Evolutionary conservation across 2,797 vertebrate genomes (phyloP).

Genomic region (Chiloscyllium punctatum): DNA sequence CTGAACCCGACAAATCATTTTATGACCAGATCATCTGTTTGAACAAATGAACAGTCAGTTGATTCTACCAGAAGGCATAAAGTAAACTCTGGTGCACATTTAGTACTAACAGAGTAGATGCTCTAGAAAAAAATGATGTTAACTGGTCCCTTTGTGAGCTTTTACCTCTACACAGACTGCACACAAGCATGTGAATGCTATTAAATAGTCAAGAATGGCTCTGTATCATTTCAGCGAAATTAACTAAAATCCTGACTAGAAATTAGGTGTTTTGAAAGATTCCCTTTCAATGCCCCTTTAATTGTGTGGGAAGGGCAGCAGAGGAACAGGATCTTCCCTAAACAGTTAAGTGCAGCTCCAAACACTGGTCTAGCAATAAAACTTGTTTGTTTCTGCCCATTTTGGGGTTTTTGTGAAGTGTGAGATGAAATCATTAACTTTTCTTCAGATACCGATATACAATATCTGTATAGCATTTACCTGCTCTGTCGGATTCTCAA

Average conservation of each 20-base stretch:
- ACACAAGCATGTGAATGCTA: neutral
- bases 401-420: neutral
- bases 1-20: neutral
- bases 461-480: slow-evolving; percentile 26
- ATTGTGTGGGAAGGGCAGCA: neutral
- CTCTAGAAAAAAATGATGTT: neutral
- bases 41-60: neutral
- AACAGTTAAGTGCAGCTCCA: neutral
- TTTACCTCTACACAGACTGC: neutral
- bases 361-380: neutral
- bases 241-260: neutral
- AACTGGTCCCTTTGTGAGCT: neutral
- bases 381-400: neutral
- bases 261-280: neutral
- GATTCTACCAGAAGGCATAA: neutral
- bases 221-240: neutral
- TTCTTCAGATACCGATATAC: neutral
- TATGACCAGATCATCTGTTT: neutral
- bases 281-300: neutral
- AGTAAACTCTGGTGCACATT: neutral
- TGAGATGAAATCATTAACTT: neutral
- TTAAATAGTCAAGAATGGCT: neutral
- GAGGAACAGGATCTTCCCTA: neutral
- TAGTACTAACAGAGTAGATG: neutral
- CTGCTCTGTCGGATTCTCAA: neutral